phyloP scores from a whole-genome alignment of 2,113 vertebrate genomes.

The Trinectes maculatus region DNA sequence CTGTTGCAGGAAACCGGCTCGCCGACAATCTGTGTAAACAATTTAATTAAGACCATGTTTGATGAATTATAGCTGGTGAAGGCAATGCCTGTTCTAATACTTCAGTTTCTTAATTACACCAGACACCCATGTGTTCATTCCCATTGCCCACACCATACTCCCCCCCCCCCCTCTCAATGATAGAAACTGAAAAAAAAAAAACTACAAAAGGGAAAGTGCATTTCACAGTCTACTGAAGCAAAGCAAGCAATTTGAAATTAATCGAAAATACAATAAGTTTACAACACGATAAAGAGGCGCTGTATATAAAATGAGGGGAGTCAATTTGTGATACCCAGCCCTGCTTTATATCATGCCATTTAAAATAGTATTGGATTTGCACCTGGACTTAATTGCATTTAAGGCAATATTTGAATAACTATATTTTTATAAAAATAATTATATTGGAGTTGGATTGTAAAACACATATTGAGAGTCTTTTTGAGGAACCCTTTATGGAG shows the following conservation, averaged over 20 bases:
- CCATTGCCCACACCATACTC: conserved; percentile 45
- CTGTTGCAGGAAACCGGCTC: conserved; percentile 60
- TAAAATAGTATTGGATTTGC: conserved; percentile 25
- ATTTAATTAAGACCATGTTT: conserved; percentile 81
- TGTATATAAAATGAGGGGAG: conserved; percentile 57
- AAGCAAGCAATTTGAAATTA: conserved; percentile 84
- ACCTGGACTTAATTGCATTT: conserved; percentile 19
- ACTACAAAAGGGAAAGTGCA: conserved; percentile 81
- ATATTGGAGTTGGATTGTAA: no score
- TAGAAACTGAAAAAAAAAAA: conserved; percentile 79
- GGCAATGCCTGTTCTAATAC: conserved; percentile 77
- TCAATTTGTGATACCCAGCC: conserved; percentile 65
- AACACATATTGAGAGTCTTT: no score
- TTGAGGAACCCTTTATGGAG: no score
- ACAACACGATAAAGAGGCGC: conserved; percentile 80
- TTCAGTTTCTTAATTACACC: conserved; percentile 81
- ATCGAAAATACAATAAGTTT: conserved; percentile 85
- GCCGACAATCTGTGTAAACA: conserved; percentile 82
- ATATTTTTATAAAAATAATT: conserved; percentile 11
- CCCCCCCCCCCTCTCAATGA: conserved; percentile 68
- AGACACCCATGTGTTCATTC: conserved; percentile 75
- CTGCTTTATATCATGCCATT: conserved; percentile 33
- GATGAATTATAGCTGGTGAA: conserved; percentile 80
- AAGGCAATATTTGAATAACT: conserved; percentile 10
- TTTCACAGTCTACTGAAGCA: conserved; percentile 85